Evolutionary conservation across 1,140 invertebrate genomes (phyloP).

Genomic region (Heliothis subflexa): DNA sequence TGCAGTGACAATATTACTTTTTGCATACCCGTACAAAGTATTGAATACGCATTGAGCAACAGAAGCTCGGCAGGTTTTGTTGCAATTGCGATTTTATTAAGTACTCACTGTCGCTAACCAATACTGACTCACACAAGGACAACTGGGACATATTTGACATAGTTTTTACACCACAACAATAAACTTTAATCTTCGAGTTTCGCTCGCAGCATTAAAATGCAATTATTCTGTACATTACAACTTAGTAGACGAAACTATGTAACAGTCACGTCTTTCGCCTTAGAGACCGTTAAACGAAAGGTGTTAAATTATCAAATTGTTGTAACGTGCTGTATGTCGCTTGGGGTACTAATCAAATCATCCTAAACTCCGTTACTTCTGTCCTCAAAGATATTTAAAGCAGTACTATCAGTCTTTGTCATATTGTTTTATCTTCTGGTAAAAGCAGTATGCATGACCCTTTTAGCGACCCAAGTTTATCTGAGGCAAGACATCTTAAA

Average conservation of each 20-base stretch:
- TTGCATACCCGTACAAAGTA: slow-evolving; percentile 32
- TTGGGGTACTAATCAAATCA: background rate
- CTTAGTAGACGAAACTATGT: background rate
- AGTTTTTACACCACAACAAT: slow-evolving; percentile 24
- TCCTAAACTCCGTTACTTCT: background rate
- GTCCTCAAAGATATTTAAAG: background rate
- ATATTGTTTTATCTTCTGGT: background rate
- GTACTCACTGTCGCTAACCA: slow-evolving; percentile 4
- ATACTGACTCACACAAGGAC: slow-evolving; percentile 38
- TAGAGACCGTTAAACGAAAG: background rate
- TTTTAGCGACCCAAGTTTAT: no score
- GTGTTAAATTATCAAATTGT: slow-evolving; percentile 12
- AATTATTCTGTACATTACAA: background rate
- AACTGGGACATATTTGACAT: slow-evolving; percentile 23
- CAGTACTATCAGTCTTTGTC: background rate
- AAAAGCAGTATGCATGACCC: no score
- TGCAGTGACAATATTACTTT: slow-evolving; percentile 28
- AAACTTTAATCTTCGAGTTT: slow-evolving; percentile 11
- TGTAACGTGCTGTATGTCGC: background rate
- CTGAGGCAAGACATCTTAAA: no score
- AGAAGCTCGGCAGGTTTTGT: slow-evolving; percentile 26
- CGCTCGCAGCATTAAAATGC: slow-evolving; percentile 2
- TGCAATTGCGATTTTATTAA: slow-evolving; percentile 10
- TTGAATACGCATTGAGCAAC: slow-evolving; percentile 34
- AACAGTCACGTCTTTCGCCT: background rate